These are phyloP conservation scores for Sebastes oblongus DNA, from an alignment of 2,797 vertebrate species.

Conservation along the genomic window DNA sequence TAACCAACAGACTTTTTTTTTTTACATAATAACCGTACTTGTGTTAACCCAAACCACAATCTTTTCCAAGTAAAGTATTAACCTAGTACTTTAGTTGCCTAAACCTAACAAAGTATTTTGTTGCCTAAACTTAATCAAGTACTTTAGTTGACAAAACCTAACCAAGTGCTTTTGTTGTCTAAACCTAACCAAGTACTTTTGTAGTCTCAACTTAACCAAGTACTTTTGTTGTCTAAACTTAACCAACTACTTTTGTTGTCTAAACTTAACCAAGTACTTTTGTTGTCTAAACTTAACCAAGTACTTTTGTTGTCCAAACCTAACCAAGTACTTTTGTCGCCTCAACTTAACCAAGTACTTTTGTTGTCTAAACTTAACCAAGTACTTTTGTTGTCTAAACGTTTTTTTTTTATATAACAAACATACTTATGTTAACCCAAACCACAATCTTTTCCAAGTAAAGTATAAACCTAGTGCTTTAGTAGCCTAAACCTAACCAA, in stretches of 20 bases:
- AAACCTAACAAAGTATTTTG: no score
- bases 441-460: no score
- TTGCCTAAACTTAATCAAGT: no score
- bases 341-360: neutral
- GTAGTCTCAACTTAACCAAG: no score
- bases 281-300: no score
- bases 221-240: neutral
- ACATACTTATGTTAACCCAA: no score
- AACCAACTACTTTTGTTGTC: neutral
- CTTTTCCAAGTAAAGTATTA: neutral
- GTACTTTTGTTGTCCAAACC: neutral
- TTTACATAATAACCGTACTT: neutral
- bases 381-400: neutral
- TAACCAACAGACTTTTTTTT: no score
- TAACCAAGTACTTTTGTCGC: neutral
- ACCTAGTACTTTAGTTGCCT: neutral
- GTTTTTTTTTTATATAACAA: no score
- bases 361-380: neutral
- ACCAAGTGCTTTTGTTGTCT: no score
- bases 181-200: neutral
- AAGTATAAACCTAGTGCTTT: no score
- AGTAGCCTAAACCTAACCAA: no score
- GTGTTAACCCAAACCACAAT: neutral
- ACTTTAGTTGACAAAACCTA: rapidly evolving
- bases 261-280: no score